A percentile compares a stretch with the other conserved stretches of the same genome.
These are phyloP conservation scores for Sebastes steindachneri DNA, from an alignment of 2,797 vertebrate genomes.

Conservation along the genomic window DNA sequence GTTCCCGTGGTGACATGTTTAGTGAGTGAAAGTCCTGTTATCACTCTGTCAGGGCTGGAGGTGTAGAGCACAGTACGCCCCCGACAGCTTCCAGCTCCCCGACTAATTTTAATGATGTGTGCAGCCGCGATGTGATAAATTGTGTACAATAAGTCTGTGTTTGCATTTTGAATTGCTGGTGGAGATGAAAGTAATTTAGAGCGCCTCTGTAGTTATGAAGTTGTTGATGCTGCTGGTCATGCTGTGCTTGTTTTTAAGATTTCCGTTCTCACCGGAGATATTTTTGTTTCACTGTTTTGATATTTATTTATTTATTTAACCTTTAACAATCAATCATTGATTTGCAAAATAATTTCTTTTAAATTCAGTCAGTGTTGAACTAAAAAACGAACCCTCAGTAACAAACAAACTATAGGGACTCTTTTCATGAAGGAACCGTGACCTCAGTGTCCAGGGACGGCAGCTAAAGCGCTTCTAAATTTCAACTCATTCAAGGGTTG, in stretches of 20 bases:
- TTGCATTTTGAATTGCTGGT: slow-evolving; percentile 22
- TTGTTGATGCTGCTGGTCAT: background rate
- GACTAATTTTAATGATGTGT: slow-evolving; percentile 40
- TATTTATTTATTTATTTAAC: background rate
- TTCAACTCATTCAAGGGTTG: slow-evolving; percentile 48
- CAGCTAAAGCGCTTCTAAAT: slow-evolving; percentile 28
- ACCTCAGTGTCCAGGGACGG: background rate
- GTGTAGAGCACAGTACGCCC: background rate
- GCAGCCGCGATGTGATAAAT: slow-evolving; percentile 43
- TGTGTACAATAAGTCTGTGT: background rate
- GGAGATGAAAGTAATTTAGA: slow-evolving; percentile 25
- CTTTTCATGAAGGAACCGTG: background rate
- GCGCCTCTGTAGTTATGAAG: slow-evolving; percentile 4
- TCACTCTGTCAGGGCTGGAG: slow-evolving; percentile 9
- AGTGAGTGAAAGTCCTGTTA: slow-evolving; percentile 58
- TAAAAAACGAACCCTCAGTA: background rate
- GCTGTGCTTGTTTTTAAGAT: slow-evolving; percentile 14
- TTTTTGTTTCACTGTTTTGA: background rate
- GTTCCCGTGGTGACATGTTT: slow-evolving; percentile 18
- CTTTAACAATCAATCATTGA: background rate
- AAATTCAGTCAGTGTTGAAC: background rate
- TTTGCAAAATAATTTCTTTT: background rate
- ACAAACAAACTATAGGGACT: background rate
- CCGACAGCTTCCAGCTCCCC: slow-evolving; percentile 13
- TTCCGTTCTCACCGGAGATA: background rate